Conservation (phyloP, 2,797 vertebrate genomes). For the Syngnathus acus region DNA sequence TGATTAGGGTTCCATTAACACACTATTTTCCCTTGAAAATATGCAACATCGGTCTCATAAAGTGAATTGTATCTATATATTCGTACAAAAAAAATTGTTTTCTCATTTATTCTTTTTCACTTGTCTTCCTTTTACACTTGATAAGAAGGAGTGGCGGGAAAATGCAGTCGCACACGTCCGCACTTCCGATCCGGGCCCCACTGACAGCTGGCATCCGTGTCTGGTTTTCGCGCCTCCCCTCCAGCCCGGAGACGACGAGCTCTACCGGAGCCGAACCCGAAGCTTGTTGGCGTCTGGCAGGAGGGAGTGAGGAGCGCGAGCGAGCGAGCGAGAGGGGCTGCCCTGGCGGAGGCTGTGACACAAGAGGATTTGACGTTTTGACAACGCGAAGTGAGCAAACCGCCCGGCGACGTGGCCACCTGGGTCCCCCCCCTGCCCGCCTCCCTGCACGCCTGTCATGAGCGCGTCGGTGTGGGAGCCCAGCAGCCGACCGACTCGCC, state of each 20-base stretch:
- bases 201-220: conserved; percentile 41
- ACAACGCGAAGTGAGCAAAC: conserved; percentile 4
- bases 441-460: conserved; percentile 21
- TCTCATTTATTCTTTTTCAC: too few relatives aligned
- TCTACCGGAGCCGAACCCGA: conserved; percentile 48
- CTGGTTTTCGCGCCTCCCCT: conserved; percentile 61
- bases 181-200: background rate
- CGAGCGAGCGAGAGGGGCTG: conserved; percentile 59
- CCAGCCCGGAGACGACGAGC: conserved; percentile 49
- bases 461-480: conserved; percentile 46
- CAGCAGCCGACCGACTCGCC: conserved; percentile 28
- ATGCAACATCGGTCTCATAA: too few relatives aligned
- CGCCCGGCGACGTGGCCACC: conserved; percentile 2
- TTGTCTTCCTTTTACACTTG: background rate
- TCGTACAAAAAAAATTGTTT: too few relatives aligned
- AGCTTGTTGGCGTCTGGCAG: conserved; percentile 57
- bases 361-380: conserved; percentile 60
- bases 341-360: conserved; percentile 53
- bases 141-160: background rate
- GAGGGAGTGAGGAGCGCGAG: conserved; percentile 31
- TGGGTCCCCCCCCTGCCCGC: background rate
- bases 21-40: too few relatives aligned
- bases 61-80: too few relatives aligned
- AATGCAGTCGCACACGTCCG: background rate
- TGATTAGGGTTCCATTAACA: too few relatives aligned